Base-by-base conservation (phyloP, 2,888 invertebrate genomes). In the Drosophila neonasuta region DNA sequence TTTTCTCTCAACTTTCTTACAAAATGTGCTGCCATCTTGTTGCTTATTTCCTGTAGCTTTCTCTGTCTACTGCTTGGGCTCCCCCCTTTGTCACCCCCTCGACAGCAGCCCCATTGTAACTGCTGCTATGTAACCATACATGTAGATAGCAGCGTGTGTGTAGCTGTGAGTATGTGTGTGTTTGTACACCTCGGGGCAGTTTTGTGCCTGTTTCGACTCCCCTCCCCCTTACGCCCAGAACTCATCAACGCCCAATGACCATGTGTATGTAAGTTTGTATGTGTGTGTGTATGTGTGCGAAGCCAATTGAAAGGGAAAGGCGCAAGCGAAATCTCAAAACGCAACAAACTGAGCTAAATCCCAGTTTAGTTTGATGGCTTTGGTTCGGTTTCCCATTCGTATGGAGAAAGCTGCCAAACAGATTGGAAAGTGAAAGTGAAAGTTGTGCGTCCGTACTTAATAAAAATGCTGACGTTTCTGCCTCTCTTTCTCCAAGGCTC, bases 1-100 rank as follows among this genome's bases (percentile, higher is more conserved):
- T 77, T 86, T 85, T 79, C 76, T 80, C 77, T 83, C 78, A 83
- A 83, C 77, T 87, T 87, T 79, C 87, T 63, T 86, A 73, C 71
- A 68, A 69, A 79, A 80, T 66, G 67, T 73, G 74, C 77, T 78
- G 79, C 84, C 86, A 72, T 88, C 81, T 85, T 76, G 84, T 83
- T 82, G 82, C 85, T 77, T 79, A 61, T 63, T 65, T 77, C 64
- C 71, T 82, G 55, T 50, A 46, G 55, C 60, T 32, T 49, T 32
- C 54, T 52, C 30, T 56, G 46, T 20, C 42, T 51, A 24, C 56
- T 48, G 9, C 64, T 62, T 42, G 29, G 34, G n/a, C 6, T 41
- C 7, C 29, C 29, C 57, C 34, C 24, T 5, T n/a, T 24, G 13
- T 10, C 13, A 8, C 45, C 2, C 45, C 57, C 48, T 15, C 15